Evolutionary conservation across 2,797 vertebrate genomes (phyloP).

Genomic region (Gallinago stenura): DNA sequence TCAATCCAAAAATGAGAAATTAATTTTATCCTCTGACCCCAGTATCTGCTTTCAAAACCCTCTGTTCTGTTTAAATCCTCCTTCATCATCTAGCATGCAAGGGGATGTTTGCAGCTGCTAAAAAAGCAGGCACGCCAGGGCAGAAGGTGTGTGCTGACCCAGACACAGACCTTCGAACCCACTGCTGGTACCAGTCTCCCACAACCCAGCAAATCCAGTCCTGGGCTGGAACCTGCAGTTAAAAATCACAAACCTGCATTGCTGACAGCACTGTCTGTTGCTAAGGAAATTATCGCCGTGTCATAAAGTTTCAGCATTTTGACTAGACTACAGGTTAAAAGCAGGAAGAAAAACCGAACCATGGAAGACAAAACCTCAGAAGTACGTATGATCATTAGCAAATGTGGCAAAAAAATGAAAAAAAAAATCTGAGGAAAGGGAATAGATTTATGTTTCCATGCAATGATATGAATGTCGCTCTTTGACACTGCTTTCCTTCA

Average conservation of each 20-base stretch:
- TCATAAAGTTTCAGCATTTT: constrained; percentile 41
- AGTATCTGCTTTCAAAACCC: neutral
- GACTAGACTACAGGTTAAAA: constrained; percentile 40
- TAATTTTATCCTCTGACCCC: neutral
- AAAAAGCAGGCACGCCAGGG: neutral
- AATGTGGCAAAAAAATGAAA: neutral
- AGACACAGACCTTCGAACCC: neutral
- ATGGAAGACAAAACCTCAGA: constrained; percentile 18
- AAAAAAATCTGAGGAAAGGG: neutral
- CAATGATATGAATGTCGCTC: neutral
- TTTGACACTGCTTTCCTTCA: constrained; percentile 23
- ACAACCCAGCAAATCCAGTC: neutral
- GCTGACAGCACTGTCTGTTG: constrained; percentile 20
- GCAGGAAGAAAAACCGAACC: neutral
- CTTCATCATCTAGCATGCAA: neutral
- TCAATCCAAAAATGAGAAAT: neutral
- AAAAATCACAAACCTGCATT: neutral
- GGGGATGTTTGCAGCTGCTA: neutral
- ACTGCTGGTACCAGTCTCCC: neutral
- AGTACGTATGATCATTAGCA: neutral
- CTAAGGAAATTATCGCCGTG: constrained; percentile 39
- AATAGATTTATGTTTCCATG: neutral
- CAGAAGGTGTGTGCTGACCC: neutral
- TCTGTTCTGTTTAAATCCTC: neutral
- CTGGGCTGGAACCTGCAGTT: neutral